Evolutionary conservation across 2,113 vertebrate species (phyloP).

Genomic region (Pristiophorus japonicus): DNA sequence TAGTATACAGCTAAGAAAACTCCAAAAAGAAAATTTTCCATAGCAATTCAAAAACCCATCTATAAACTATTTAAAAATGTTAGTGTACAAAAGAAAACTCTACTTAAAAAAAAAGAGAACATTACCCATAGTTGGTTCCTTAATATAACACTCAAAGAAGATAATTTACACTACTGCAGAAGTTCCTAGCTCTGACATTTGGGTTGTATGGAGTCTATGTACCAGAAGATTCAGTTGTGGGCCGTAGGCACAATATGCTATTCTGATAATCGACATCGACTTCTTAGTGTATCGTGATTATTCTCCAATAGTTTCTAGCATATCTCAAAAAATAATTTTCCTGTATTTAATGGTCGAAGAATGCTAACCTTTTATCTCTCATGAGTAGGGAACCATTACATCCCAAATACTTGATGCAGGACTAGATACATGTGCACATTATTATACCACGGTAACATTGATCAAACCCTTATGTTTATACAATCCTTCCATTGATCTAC

Average conservation of each 20-base stretch:
- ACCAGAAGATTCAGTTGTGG: neutral
- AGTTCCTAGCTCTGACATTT: neutral
- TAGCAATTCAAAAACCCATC: neutral
- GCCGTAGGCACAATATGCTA: neutral
- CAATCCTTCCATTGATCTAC: neutral
- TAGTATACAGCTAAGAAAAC: neutral
- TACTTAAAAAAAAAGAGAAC: neutral
- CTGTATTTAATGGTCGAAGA: neutral
- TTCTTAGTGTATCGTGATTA: neutral
- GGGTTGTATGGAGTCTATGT: neutral
- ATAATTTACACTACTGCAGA: neutral
- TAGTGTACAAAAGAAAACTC: neutral
- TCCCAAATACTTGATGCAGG: neutral
- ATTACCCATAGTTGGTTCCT: neutral
- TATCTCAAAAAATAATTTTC: neutral
- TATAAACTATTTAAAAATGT: neutral
- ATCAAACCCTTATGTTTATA: conserved; percentile 8
- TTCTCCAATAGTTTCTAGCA: neutral
- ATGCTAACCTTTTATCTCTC: neutral
- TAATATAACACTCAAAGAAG: neutral
- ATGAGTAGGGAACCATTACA: neutral
- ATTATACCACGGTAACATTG: neutral
- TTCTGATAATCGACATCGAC: neutral
- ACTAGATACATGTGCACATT: neutral
- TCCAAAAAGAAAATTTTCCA: neutral